A percentile compares a stretch with the other conserved stretches of the same genome.
These are phyloP conservation scores for Idaea straminata DNA, from an alignment of 2,888 invertebrate genomes.

Conservation along the genomic window DNA sequence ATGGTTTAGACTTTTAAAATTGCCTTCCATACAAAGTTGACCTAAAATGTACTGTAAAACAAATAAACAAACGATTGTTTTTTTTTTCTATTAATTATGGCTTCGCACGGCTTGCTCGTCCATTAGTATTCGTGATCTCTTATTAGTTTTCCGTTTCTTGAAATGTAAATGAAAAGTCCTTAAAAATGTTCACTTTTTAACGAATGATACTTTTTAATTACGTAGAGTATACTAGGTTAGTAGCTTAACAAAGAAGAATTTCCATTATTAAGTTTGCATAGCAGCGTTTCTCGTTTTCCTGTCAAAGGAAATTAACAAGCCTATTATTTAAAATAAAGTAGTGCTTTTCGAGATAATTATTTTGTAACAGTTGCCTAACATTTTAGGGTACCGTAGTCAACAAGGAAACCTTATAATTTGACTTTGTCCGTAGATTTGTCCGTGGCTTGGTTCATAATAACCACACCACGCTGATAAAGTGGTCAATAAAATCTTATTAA, in stretches of 20 bases:
- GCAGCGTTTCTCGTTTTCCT: not conserved
- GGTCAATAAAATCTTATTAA: too few species aligned
- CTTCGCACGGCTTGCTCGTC: not conserved
- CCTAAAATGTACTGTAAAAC: not conserved
- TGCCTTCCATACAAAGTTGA: not conserved
- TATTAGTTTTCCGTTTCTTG: constrained; percentile 19
- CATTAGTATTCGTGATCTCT: constrained; percentile 25
- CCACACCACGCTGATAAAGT: too few species aligned
- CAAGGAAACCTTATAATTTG: too few species aligned
- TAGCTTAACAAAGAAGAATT: not conserved
- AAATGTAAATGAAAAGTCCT: constrained; percentile 19
- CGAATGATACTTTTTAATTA: constrained; percentile 3
- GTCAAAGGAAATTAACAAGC: not conserved
- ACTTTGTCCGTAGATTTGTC: too few species aligned
- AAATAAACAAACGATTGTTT: too few species aligned
- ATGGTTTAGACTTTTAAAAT: not conserved
- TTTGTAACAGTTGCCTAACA: not conserved
- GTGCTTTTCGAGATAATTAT: not conserved
- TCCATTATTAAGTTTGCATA: not conserved
- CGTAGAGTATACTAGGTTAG: not conserved
- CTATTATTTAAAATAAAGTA: not conserved
- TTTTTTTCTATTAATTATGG: too few species aligned
- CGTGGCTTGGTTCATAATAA: too few species aligned
- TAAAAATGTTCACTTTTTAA: constrained; percentile 2
- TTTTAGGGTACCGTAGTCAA: too few species aligned